Base-by-base conservation (phyloP, 2,888 invertebrate genomes). In the Mesorhabditis sp. region DNA sequence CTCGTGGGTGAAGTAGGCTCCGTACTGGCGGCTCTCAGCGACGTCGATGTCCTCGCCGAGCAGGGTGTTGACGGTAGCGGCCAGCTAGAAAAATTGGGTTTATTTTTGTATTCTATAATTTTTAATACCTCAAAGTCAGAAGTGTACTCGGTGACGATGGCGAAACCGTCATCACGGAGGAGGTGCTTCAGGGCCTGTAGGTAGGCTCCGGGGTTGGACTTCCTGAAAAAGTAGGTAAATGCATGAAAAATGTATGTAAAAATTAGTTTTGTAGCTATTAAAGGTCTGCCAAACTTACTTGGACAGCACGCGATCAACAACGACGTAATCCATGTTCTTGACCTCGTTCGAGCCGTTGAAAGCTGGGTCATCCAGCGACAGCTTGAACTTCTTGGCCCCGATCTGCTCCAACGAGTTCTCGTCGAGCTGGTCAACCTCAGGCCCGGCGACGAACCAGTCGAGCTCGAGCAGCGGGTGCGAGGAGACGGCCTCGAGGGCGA, bases 101-200 rank as follows among this genome's bases (percentile, higher is more conserved):
- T 15, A 15, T 28, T 50, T 50, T 50, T 67, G 15, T 28, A 67
- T 28, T 28, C 28, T 28, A 28, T 28, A 28, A 28, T 28, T 28
- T 28, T 28, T 28, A 28, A 50, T 13, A 50, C 58, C 58, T 84
- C 84, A 64, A 75, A 82, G 75, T 87, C 86, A 42, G 79, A 71
- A 2, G 87, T 87, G 42, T 85, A 79, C 80, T 88, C 88, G 67
- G 85, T 81, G 5, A 88, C 79, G 69, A 88, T 77, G 43, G 87
- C 70, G 77, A 88, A 87, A 4, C 88, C 88, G 70, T 86, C 85
- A 5, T 86, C 86, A n/a, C 84, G 77, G 43, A 86, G 72, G 50
- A 85, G 67, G 65, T 81, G 63, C 66, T 76, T 76, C 71, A 80
- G 73, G 4, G 78, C 73, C 63, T 81, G 67, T 64, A 85, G 75